A percentile compares a stretch with the other conserved stretches of the same genome.
Evolutionary conservation across 1,140 invertebrate species (phyloP).

Genomic region (Nautilus pompilius): DNA sequence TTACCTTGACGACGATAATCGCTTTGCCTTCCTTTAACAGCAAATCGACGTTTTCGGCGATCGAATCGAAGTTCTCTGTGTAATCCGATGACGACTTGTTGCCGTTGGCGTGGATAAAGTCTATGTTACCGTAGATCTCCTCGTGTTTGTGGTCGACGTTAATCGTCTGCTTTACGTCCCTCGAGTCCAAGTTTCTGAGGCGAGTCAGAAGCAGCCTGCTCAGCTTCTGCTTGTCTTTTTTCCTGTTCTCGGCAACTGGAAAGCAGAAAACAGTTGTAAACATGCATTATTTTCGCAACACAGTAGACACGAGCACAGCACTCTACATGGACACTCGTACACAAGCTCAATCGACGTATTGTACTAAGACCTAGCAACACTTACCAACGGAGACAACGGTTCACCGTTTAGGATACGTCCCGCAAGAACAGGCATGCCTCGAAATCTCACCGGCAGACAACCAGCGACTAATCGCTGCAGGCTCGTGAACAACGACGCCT

Average conservation of each 20-base stretch:
- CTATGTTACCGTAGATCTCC: constrained; percentile 46
- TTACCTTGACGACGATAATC: constrained; percentile 44
- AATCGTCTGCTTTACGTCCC: constrained; percentile 43
- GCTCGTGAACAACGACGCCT: too few relatives aligned
- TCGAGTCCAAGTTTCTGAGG: constrained; percentile 35
- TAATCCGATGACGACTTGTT: constrained; percentile 9
- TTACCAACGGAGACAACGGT: too few relatives aligned
- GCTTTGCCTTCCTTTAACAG: constrained; percentile 44
- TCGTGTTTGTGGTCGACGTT: constrained; percentile 49
- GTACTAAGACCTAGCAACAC: too few relatives aligned
- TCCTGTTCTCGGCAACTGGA: constrained; percentile 1
- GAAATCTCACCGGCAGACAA: too few relatives aligned
- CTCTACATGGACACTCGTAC: too few relatives aligned
- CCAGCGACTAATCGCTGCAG: too few relatives aligned
- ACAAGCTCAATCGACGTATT: too few relatives aligned
- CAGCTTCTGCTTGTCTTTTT: constrained; percentile 25
- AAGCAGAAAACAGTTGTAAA: constrained; percentile 9
- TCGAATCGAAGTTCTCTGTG: constrained; percentile 49
- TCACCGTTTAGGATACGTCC: too few relatives aligned
- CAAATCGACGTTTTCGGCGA: constrained; percentile 50
- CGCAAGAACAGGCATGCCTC: too few relatives aligned
- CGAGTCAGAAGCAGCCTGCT: constrained; percentile 32
- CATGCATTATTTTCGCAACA: too few relatives aligned
- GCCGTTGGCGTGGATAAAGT: constrained; percentile 43
- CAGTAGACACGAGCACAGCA: too few relatives aligned